Percentiles rank a stretch among this genome's conserved stretches.
These are phyloP conservation scores for Anthonomus grandis DNA, from an alignment of 1,140 invertebrate species.

Conservation along the genomic window DNA sequence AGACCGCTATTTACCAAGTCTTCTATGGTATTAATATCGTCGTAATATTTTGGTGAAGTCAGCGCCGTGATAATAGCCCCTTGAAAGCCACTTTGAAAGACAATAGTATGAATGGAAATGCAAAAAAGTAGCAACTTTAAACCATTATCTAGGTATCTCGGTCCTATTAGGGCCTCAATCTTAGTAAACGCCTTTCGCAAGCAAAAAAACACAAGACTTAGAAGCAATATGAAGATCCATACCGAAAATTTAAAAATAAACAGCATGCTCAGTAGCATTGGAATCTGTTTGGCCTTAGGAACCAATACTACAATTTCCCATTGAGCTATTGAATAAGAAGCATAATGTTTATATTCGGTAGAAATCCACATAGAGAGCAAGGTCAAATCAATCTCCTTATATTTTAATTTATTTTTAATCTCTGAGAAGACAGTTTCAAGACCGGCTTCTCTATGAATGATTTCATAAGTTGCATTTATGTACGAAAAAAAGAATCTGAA, in stretches of 20 bases:
- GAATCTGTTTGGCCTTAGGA: constrained; percentile 4
- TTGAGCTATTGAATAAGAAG: background rate
- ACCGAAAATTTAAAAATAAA: constrained; percentile 8
- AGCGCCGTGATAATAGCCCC: constrained; percentile 12
- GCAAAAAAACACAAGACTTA: background rate
- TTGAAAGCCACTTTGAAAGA: constrained; percentile 13
- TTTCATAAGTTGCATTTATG: constrained; percentile 4
- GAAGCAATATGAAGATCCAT: constrained; percentile 8
- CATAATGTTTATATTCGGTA: background rate
- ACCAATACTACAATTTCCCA: background rate
- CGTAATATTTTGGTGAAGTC: constrained; percentile 12
- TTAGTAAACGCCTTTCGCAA: background rate
- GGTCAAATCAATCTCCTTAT: constrained; percentile 11
- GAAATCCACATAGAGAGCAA: background rate
- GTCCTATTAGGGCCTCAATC: background rate
- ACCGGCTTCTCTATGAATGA: background rate
- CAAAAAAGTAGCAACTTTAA: constrained; percentile 5
- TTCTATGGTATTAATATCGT: constrained; percentile 11
- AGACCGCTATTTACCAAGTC: constrained; percentile 7
- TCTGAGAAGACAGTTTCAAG: background rate
- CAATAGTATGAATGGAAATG: background rate
- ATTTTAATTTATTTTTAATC: background rate
- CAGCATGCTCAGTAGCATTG: constrained; percentile 1
- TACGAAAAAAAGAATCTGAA: constrained; percentile 8
- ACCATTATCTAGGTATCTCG: background rate